Conservation (phyloP, 2,888 invertebrate species). For the Andricus quercusramuli region DNA sequence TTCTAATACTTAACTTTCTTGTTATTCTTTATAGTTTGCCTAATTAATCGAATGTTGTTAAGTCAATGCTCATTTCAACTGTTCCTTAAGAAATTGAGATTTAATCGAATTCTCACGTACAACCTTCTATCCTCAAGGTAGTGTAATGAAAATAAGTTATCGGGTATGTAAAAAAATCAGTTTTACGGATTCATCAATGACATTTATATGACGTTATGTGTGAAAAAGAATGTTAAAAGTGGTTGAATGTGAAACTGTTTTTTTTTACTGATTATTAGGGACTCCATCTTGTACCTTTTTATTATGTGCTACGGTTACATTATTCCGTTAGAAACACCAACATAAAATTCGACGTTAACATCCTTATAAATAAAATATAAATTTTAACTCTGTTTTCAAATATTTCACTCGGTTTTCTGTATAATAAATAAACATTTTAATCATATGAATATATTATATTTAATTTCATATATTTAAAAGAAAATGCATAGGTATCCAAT, state of each 20-base stretch:
- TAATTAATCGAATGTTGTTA: neutral
- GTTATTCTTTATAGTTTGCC: neutral
- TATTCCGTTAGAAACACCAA: neutral
- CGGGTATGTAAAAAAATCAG: neutral
- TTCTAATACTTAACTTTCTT: neutral
- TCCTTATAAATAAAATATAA: neutral
- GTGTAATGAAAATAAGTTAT: conserved; percentile 11
- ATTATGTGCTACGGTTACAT: neutral
- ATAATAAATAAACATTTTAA: neutral
- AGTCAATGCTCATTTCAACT: neutral
- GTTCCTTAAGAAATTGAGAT: conserved; percentile 1
- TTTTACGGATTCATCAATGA: conserved; percentile 10
- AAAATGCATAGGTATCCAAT: no score
- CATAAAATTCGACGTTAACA: neutral
- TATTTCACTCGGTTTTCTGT: neutral
- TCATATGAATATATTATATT: neutral
- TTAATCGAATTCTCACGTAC: conserved; percentile 1
- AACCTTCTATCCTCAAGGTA: neutral
- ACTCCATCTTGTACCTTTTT: neutral
- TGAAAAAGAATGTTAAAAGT: neutral
- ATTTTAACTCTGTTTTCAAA: neutral
- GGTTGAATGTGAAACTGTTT: neutral
- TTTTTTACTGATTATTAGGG: neutral
- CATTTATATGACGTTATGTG: neutral
- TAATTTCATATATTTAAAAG: neutral